Percentiles rank a stretch among this genome's conserved stretches.
Evolutionary conservation across 2,113 vertebrate genomes (phyloP).

Genomic region (Aix galericulata): DNA sequence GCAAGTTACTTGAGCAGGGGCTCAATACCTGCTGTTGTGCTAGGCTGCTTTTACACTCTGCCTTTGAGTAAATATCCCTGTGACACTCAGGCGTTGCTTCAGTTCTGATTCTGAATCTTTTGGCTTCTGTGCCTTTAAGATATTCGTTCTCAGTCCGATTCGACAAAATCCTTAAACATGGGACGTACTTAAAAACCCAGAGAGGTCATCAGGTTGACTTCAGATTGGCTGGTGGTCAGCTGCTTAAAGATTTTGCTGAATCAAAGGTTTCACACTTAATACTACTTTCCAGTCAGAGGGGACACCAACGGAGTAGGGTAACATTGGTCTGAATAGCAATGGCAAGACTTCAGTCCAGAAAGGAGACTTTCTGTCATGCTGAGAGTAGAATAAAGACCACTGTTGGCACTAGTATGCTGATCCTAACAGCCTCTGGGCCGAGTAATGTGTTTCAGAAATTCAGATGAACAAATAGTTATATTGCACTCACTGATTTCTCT

Average conservation of each 20-base stretch:
- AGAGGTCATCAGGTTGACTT: background rate
- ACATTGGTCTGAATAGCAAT: background rate
- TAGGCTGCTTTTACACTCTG: background rate
- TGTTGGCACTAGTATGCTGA: background rate
- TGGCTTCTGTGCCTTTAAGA: slow-evolving; percentile 46
- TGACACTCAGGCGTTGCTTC: background rate
- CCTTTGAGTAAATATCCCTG: background rate
- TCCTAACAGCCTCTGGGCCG: background rate
- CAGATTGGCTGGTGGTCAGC: background rate
- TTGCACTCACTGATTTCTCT: background rate
- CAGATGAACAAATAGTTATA: background rate
- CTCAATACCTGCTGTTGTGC: background rate
- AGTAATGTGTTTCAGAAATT: background rate
- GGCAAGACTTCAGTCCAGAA: background rate
- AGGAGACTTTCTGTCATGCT: background rate
- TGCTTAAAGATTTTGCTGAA: background rate
- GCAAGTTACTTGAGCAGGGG: background rate
- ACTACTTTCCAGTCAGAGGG: background rate
- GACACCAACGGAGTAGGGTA: no score
- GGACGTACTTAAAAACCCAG: background rate
- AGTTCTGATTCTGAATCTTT: slow-evolving; percentile 34
- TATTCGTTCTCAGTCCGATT: background rate
- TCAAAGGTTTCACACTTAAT: background rate
- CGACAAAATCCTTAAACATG: background rate
- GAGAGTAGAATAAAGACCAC: background rate